phyloP scores from a whole-genome alignment of 2,888 invertebrate genomes.

The Noctua janthe region DNA sequence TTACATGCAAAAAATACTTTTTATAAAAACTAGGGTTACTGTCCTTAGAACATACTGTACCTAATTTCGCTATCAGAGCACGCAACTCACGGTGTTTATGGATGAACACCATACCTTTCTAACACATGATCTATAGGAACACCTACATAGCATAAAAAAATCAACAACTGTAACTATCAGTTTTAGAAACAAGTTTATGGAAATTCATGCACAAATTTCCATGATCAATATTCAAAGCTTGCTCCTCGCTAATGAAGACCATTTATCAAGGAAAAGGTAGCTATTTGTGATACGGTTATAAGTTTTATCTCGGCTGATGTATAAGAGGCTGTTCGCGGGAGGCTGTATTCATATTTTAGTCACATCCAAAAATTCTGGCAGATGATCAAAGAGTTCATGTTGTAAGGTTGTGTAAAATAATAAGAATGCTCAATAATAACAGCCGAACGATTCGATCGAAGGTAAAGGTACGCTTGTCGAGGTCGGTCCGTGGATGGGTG shows the following conservation, averaged over 20 bases:
- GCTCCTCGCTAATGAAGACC: constrained; percentile 8
- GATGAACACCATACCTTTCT: too few species aligned
- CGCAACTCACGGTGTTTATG: too few species aligned
- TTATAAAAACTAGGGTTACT: too few species aligned
- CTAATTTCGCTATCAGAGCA: too few species aligned
- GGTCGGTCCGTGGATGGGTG: too few species aligned
- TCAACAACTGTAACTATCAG: not conserved
- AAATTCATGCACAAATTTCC: constrained; percentile 10
- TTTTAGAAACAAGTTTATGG: constrained; percentile 2
- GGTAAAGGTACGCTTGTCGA: not conserved
- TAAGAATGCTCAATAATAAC: not conserved
- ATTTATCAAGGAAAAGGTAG: constrained; percentile 13
- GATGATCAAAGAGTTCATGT: too few species aligned
- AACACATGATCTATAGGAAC: too few species aligned
- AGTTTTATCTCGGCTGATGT: constrained; percentile 21
- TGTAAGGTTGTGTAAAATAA: not conserved
- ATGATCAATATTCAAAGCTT: constrained; percentile 25
- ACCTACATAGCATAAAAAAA: too few species aligned
- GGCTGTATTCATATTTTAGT: not conserved
- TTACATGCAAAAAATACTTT: too few species aligned
- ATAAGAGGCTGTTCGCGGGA: not conserved
- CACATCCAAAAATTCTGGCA: not conserved
- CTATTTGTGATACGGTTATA: constrained; percentile 19
- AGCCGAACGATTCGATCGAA: not conserved
- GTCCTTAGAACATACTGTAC: too few species aligned